Evolutionary conservation across 2,113 vertebrate genomes (phyloP), one percentile per base, ranked within the genome.

Genomic region (Pterocles burchelli): DNA sequence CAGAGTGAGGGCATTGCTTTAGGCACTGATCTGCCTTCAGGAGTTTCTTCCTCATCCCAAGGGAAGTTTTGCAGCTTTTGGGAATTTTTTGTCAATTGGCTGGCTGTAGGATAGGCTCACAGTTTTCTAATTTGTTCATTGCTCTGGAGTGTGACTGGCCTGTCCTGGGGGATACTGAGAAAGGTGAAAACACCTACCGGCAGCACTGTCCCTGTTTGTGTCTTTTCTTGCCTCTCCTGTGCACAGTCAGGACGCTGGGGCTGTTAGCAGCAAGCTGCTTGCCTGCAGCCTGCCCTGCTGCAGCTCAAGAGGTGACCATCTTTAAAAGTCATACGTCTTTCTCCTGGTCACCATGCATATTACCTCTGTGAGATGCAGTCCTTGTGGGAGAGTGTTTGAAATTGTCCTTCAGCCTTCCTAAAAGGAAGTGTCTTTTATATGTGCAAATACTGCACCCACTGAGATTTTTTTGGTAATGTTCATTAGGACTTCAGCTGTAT

Each of bases 231-330:
- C 11, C 43, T 70, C 4, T 82, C 24, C 54, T 75, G 11, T n/a
- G 58, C 13, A 18, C 21, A 79, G 29, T 29, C 21, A 66, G 63
- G 54, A 58, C n/a, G 25, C 7, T 0, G 0, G 36, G n/a, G n/a
- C 26, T 77, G 12, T 52, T 77, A 31, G 28, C 46, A 83, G 36
- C 3, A 8, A 58, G 14, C 38, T 13, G 11, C 33, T 58, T 84
- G 43, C 43, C 22, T 87, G 38, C 71, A 82, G 71, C 61, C 48
- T 84, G 54, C 18, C 31, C 41, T 90, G 66, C 61, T 92, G 7
- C 38, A 63, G 43, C 52, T 78, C 61, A 59, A 46, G n/a, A 66
- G 12, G 24, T 71, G 55, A 58, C 38, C 2, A 8, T 41, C 36
- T 84, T 88, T 41, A 62, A n/a, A 80, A 61, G 22, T 36, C 10